Evolutionary conservation across 2,888 invertebrate genomes (phyloP).

Genomic region (Stenodema calcarata): DNA sequence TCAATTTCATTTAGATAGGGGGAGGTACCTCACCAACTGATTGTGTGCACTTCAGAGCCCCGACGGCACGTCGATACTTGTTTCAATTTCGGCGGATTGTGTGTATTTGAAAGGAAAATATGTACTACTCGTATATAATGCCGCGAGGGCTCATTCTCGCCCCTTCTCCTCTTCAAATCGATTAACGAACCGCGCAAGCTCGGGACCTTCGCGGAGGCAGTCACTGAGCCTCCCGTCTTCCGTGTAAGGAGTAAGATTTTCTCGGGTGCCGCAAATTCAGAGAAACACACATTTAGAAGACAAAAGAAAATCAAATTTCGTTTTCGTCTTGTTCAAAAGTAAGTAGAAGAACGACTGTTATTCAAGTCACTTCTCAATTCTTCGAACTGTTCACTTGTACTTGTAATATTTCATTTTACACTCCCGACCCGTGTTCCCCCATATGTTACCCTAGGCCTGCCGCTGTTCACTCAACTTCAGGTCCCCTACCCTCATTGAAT

Average conservation of each 20-base stretch:
- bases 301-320: background rate
- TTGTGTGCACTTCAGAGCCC: too few relatives aligned
- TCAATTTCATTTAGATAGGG: too few relatives aligned
- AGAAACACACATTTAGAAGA: background rate
- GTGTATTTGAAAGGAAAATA: too few relatives aligned
- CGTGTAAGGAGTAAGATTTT: background rate
- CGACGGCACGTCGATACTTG: too few relatives aligned
- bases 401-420: too few relatives aligned
- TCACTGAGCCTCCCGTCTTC: background rate
- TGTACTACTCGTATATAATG: too few relatives aligned
- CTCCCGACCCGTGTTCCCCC: background rate
- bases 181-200: slow-evolving; percentile 37
- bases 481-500: background rate
- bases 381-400: too few relatives aligned
- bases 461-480: background rate
- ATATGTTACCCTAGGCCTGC: background rate
- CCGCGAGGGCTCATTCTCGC: background rate
- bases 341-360: background rate
- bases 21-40: too few relatives aligned
- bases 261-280: background rate
- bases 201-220: slow-evolving; percentile 26
- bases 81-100: too few relatives aligned
- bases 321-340: background rate
- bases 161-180: background rate
- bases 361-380: too few relatives aligned